These are phyloP conservation scores for Hyposoter didymator DNA, from an alignment of 2,888 invertebrate species.

Conservation along the genomic window DNA sequence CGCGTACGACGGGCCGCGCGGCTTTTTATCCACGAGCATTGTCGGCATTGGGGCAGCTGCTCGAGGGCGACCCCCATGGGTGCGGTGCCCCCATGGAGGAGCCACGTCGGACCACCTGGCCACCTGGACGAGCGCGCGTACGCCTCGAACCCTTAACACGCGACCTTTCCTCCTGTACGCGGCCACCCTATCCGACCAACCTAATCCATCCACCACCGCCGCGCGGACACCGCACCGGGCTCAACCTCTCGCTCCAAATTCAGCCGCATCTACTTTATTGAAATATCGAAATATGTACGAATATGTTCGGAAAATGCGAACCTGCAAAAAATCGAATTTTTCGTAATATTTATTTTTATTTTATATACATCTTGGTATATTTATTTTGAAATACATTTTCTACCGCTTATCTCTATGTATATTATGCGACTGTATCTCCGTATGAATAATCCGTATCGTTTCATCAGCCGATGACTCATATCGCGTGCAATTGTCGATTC, in stretches of 20 bases:
- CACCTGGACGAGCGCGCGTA: conserved; percentile 59
- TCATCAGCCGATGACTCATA: too few species aligned
- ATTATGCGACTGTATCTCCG: too few species aligned
- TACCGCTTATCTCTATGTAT: too few species aligned
- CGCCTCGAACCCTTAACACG: conserved; percentile 52
- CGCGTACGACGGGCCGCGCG: conserved; percentile 63
- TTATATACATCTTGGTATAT: too few species aligned
- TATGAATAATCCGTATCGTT: too few species aligned
- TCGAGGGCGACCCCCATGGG: conserved; percentile 81
- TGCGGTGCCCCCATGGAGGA: conserved; percentile 80
- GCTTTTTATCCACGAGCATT: conserved; percentile 78
- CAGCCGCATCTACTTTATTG: too few species aligned
- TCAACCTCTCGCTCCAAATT: conserved; percentile 8
- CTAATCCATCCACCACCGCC: conserved; percentile 60
- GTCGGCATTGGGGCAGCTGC: conserved; percentile 80
- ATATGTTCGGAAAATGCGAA: too few species aligned
- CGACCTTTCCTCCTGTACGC: conserved; percentile 54
- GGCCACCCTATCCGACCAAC: conserved; percentile 46
- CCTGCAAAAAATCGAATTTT: too few species aligned
- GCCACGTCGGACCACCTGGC: conserved; percentile 84
- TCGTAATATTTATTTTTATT: too few species aligned
- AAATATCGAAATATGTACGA: too few species aligned
- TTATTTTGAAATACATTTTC: too few species aligned
- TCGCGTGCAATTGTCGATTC: too few species aligned
- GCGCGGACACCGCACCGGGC: conserved; percentile 63